Evolutionary conservation across 2,113 vertebrate genomes (phyloP), one percentile per base, ranked within the genome.

Genomic region (Scophthalmus maximus): DNA sequence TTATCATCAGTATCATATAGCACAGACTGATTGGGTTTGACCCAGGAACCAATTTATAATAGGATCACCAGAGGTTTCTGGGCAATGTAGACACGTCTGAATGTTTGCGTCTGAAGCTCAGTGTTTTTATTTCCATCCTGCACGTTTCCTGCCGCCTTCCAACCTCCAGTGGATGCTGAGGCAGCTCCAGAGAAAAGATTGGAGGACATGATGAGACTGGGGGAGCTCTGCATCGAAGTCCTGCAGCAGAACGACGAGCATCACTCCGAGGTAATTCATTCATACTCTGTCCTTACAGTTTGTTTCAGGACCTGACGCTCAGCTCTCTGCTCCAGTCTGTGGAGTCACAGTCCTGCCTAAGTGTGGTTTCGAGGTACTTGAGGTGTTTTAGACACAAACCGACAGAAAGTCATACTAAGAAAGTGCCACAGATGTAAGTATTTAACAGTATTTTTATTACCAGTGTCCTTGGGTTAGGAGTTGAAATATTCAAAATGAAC

Each of bases 161-260:
- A 22, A 15, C 46, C 20, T 58, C 47, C 79, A 92, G 84, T 68
- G 34, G 78, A 89, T 2, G n/a, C 72, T 78, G 95, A 96, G 82
- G 93, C 94, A 1, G 53, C 93, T 75, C 91, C 96, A 60, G 93
- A 95, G 69, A 95, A 94, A 80, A 93, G 95, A 40, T 91, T 98
- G 83, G 95, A 96, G 90, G 97, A 97, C 78, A 93, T 96, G 88
- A 92, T 98, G 92, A 93, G 93, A 27, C 92, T 99, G 26, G 96
- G 96, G 3, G 97, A 98, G 79, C 95, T 99, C 27, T 97, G 96
- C 85, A 95, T 98, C 0, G 97, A 98, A 71, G 97, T 98, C 49
- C 89, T 99, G 55, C 97, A 98, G 89, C 97, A 99, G 89, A 99
- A 99, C 29, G 96, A 99, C 23, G 97, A 99, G 49, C 96, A 99